A percentile compares a stretch with the other conserved stretches of the same genome.
These are phyloP conservation scores for Arbacia lixula DNA, from an alignment of 53 echinoderm and acorn worm species.

Conservation along the genomic window DNA sequence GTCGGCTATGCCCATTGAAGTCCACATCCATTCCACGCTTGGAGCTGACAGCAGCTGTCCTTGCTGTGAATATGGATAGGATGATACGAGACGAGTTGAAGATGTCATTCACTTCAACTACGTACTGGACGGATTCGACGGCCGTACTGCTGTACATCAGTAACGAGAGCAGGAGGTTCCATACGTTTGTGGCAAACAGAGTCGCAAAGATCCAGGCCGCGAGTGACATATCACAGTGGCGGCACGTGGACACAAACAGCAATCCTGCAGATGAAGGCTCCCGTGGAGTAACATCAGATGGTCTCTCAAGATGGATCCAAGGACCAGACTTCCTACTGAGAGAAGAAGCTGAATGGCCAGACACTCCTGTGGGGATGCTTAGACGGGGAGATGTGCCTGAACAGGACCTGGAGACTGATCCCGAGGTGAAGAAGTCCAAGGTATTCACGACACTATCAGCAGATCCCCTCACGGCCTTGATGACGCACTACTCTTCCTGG, in stretches of 20 bases:
- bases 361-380: slow-evolving; percentile 4
- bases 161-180: slow-evolving; percentile 51
- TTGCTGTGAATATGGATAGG: slow-evolving; percentile 26
- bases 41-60: slow-evolving; percentile 62
- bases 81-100: slow-evolving; percentile 33
- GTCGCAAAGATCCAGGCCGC: slow-evolving; percentile 50
- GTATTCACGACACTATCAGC: slow-evolving; percentile 15
- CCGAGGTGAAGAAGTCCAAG: slow-evolving; percentile 59
- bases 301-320: too few species aligned
- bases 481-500: slow-evolving; percentile 42
- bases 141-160: slow-evolving; percentile 59
- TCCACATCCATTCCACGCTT: slow-evolving; percentile 54
- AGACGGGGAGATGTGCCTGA: slow-evolving; percentile 14
- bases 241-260: slow-evolving; percentile 39
- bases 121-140: slow-evolving; percentile 58
- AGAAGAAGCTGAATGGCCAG: slow-evolving; percentile 57
- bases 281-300: slow-evolving; percentile 20
- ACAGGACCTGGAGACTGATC: too few species aligned
- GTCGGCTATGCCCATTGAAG: slow-evolving; percentile 65
- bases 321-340: slow-evolving; percentile 50
- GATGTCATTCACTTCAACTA: slow-evolving; percentile 22
- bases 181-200: slow-evolving; percentile 67
- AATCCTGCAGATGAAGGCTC: slow-evolving; percentile 69
- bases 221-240: slow-evolving; percentile 39
- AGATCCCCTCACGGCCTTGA: background rate